Evolutionary conservation across 37 sponge, comb jelly and placozoan genomes (phyloP), one percentile per base, ranked within the genome.

Genomic region (Crambe crambe): DNA sequence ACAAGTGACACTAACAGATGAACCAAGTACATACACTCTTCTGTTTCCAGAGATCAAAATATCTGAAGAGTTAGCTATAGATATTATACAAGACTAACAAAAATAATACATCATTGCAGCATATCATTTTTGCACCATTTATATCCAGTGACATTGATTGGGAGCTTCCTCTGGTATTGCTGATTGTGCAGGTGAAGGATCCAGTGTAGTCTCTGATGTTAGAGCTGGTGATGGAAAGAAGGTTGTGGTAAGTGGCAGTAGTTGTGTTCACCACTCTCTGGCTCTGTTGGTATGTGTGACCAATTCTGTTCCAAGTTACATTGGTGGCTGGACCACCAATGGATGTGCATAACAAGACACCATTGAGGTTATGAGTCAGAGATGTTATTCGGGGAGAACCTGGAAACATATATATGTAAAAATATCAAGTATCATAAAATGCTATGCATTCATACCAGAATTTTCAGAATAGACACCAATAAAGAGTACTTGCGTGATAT

Each of bases 311-410:
- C 67, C 67, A 66, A 66, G 67, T 65, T 3, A 72, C 73, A 2
- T 17, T 72, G 54, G 54, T 72, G 51, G 73, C 73, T 40, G 73
- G 73, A 42, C 79, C 79, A n/a, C 79, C 79, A 67, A 37, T 79
- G 56, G 68, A 79, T 66, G 32, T 68, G 30, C 79, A 79, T n/a
- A n/a, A n/a, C n/a, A n/a, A n/a, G n/a, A n/a, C n/a, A n/a, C n/a
- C n/a, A n/a, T n/a, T n/a, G n/a, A n/a, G n/a, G n/a, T n/a, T n/a
- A n/a, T n/a, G n/a, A 38, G 68, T 79, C 44, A 79, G 69, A 35
- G 68, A 26, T 18, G 18, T 5, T 25, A 26, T 20, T 39, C 39
- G 6, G 34, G 22, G 0, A 29, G 12, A 5, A 58, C 31, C 31
- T 22, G 39, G 12, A 36, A 75, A 38, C 3, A 20, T 9, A 42